These are phyloP conservation scores for Dicranocentrus wangi DNA, from an alignment of 2,888 invertebrate species.

Conservation along the genomic window DNA sequence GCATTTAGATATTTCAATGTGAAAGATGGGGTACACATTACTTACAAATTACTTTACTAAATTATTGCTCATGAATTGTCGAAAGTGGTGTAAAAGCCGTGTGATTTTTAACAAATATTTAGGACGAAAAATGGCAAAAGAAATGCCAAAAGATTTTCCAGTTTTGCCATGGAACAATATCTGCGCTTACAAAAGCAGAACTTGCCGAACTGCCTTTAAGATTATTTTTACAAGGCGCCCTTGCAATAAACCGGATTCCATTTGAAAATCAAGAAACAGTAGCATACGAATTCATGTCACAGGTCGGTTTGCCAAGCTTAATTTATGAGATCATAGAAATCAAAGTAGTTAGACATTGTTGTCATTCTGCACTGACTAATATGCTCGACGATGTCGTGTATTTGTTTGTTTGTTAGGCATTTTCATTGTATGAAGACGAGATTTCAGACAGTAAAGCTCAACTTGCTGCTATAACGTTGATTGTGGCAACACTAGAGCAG, in stretches of 20 bases:
- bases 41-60: neutral
- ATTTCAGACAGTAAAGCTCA: conserved; percentile 98
- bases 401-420: no score
- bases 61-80: neutral
- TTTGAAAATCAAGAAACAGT: conserved; percentile 97
- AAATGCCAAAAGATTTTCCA: conserved; percentile 99
- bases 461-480: conserved; percentile 93
- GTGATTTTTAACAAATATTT: no score
- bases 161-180: conserved; percentile 97
- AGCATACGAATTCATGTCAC: conserved; percentile 98
- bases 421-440: conserved; percentile 98
- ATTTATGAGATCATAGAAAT: no score
- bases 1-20: conserved; percentile 88
- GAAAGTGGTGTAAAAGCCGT: neutral
- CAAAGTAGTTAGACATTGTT: no score
- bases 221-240: conserved; percentile 94
- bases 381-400: no score
- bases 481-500: conserved; percentile 96
- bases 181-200: conserved; percentile 94
- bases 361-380: no score
- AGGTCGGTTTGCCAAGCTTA: conserved; percentile 77
- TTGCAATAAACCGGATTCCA: conserved; percentile 91
- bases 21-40: conserved; percentile 80
- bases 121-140: conserved; percentile 98
- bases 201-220: conserved; percentile 93